Evolutionary conservation across 2,888 invertebrate species (phyloP).

Genomic region (Portevinia maculata): DNA sequence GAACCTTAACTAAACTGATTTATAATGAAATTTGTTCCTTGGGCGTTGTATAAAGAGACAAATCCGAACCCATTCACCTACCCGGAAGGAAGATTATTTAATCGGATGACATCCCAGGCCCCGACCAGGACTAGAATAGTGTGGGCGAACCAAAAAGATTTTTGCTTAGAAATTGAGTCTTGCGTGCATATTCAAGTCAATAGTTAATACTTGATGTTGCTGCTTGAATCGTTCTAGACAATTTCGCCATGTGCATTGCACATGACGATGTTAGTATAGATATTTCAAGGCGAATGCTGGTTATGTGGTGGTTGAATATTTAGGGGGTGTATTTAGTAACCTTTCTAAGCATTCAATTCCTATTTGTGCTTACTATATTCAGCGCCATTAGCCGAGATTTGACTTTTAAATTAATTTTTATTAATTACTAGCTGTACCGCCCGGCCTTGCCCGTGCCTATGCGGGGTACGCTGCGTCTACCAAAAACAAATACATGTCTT

Average conservation of each 20-base stretch:
- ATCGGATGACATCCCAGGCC: neutral
- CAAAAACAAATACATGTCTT: too few relatives aligned
- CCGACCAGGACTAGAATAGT: neutral
- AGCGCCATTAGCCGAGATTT: too few relatives aligned
- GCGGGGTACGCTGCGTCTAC: too few relatives aligned
- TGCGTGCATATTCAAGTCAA: conserved; percentile 47
- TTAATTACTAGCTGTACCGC: too few relatives aligned
- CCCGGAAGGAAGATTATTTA: conserved; percentile 48
- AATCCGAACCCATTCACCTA: conserved; percentile 30
- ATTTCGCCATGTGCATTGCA: conserved; percentile 18
- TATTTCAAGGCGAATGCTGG: neutral
- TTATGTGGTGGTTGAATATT: neutral
- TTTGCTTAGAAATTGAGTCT: conserved; percentile 37
- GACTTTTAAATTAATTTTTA: too few relatives aligned
- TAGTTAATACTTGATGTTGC: conserved; percentile 42
- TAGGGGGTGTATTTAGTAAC: too few relatives aligned
- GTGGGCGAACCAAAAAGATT: neutral
- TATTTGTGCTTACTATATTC: too few relatives aligned
- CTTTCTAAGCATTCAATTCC: too few relatives aligned
- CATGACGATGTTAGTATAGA: conserved; percentile 5
- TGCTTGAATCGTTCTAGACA: neutral
- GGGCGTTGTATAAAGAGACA: neutral
- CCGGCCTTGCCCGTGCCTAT: too few relatives aligned
- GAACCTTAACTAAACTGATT: conserved; percentile 41
- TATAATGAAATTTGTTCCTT: conserved; percentile 42